Base-by-base conservation (phyloP, 2,113 vertebrate species). In the Campylomormyrus tamandua region DNA sequence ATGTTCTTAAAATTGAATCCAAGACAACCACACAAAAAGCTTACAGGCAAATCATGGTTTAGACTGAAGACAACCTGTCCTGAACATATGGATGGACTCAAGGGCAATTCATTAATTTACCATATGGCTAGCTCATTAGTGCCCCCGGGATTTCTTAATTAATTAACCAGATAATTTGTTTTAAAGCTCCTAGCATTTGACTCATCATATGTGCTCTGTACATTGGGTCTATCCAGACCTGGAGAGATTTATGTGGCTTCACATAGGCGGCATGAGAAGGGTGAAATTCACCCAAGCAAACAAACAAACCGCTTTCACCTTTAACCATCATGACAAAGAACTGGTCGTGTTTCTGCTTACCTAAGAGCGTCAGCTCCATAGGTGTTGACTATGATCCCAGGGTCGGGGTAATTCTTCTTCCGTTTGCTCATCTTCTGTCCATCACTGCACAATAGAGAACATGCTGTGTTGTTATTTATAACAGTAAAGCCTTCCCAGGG, bases 361-460 rank as follows among this genome's bases (percentile, higher is more conserved):
- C 98, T 97, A 91, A 99, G 96, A 15, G 98, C 98, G 92, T 99
- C 98, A 0, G 98, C 98, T 74, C 98, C 98, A 0, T 99, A 99
- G 91, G 83, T 96, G 89, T 97, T 93, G 91, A 99, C 97, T 89
- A 99, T 92, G 5, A 94, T 90, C 89, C 94, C 92, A 0, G 98
- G 98, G 91, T 99, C 98, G 0, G 98, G 98, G 66, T 99, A 99
- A 93, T 99, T 99, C 97, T 99, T 99, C 95, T 99, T 99, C 50
- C 98, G 97, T 93, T 99, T 99, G 94, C 98, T 99, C 98, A 99
- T 99, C 95, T 99, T 99, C 92, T 99, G 98, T 89, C 98, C 98
- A 95, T 99, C 98, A 90, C 98, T 99, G 92, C 83, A 83, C 90
- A 92, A 92, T 3, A 80, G 39, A 58, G 91, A 88, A 92, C 84